A percentile compares a stretch with the other conserved stretches of the same genome.
Conservation (phyloP, 2,888 invertebrate species). For the Scrobipalpa costella region DNA sequence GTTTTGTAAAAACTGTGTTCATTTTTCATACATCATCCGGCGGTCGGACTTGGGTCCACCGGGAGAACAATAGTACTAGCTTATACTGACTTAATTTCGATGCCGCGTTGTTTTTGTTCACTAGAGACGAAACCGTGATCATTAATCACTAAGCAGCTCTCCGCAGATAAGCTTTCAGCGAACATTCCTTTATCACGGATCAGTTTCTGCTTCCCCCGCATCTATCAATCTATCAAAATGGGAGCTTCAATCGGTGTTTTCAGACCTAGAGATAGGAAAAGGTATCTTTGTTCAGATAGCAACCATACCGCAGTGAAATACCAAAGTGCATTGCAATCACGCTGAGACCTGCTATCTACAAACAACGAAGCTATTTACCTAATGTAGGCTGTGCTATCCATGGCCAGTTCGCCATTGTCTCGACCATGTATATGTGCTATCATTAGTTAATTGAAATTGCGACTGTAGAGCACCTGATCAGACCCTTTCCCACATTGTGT, state of each 20-base stretch:
- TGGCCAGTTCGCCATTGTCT: background rate
- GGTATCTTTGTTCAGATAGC: background rate
- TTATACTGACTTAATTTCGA: constrained; percentile 59
- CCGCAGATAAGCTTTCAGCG: constrained; percentile 62
- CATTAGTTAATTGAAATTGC: constrained; percentile 1
- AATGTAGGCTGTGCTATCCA: background rate
- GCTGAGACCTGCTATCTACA: constrained; percentile 3
- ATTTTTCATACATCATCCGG: constrained; percentile 43
- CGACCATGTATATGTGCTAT: background rate
- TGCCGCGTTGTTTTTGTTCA: constrained; percentile 65
- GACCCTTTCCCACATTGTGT: too few species aligned
- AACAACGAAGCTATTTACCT: constrained; percentile 12
- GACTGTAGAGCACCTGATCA: too few species aligned
- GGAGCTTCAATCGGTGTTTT: background rate
- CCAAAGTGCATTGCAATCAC: constrained; percentile 5
- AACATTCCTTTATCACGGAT: constrained; percentile 53
- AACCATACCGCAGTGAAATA: constrained; percentile 3
- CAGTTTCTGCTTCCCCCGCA: constrained; percentile 30
- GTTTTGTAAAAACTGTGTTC: constrained; percentile 34
- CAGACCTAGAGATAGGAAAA: too few species aligned
- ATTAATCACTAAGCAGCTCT: constrained; percentile 74
- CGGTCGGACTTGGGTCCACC: constrained; percentile 44
- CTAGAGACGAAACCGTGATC: constrained; percentile 60
- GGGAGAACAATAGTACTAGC: constrained; percentile 56
- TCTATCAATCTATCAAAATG: constrained; percentile 22